These are phyloP conservation scores for Pelobates cultripes DNA, from an alignment of 2,797 vertebrate species.

Conservation along the genomic window DNA sequence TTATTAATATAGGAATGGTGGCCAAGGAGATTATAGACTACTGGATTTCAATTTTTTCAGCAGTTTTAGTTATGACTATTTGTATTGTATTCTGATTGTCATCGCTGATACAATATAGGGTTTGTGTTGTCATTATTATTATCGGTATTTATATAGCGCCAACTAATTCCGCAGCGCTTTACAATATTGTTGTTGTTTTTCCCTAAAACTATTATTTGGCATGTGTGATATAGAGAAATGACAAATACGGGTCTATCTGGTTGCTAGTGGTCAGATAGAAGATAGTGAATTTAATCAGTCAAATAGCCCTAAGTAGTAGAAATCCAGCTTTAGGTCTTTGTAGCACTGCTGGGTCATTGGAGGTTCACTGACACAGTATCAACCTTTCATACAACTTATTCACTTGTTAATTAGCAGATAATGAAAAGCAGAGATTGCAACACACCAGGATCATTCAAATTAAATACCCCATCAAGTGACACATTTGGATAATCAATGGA, in stretches of 20 bases:
- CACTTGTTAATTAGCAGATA: conserved; percentile 42
- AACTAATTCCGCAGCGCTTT: too few relatives aligned
- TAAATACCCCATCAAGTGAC: conserved; percentile 53
- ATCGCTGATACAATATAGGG: too few relatives aligned
- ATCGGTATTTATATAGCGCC: too few relatives aligned
- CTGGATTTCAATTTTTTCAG: too few relatives aligned
- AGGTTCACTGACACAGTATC: conserved; percentile 11
- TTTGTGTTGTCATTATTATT: too few relatives aligned
- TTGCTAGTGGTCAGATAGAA: conserved; percentile 26
- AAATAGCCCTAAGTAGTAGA: neutral
- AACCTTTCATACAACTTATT: conserved; percentile 26
- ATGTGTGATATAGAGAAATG: neutral
- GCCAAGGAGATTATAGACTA: too few relatives aligned
- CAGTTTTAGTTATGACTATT: too few relatives aligned
- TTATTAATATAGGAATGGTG: too few relatives aligned
- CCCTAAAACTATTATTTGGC: too few relatives aligned
- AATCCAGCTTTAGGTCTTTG: conserved; percentile 18
- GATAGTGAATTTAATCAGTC: neutral
- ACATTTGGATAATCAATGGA: conserved; percentile 56
- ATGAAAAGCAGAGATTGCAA: conserved; percentile 24
- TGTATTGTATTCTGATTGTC: too few relatives aligned
- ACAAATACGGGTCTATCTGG: neutral
- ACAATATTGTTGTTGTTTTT: too few relatives aligned
- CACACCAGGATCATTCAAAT: conserved; percentile 25
- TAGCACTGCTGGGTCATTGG: conserved; percentile 8